These are phyloP conservation scores for Sinonovacula constricta DNA, from an alignment of 1,140 invertebrate genomes.

Conservation along the genomic window DNA sequence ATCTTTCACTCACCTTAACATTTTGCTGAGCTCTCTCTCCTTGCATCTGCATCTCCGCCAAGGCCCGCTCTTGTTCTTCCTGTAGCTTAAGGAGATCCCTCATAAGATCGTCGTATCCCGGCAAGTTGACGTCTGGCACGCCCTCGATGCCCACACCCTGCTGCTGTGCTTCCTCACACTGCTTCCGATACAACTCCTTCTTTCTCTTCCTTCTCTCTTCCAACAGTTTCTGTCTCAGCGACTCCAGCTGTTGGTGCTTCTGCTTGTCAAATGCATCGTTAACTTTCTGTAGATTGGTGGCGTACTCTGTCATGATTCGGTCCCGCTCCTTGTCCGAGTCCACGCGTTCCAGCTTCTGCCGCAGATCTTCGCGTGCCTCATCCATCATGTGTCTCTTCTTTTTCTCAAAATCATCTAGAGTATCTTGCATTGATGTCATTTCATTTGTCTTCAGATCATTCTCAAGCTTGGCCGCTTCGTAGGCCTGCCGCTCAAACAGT, in stretches of 20 bases:
- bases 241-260: constrained; percentile 70
- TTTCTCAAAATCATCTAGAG: constrained; percentile 66
- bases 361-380: constrained; percentile 64
- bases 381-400: constrained; percentile 64
- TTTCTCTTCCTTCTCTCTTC: constrained; percentile 67
- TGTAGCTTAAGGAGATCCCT: constrained; percentile 62
- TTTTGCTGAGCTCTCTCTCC: constrained; percentile 51
- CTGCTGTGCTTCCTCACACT: constrained; percentile 68
- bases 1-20: constrained; percentile 10
- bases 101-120: constrained; percentile 70
- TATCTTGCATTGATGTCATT: constrained; percentile 67
- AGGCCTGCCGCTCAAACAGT: constrained; percentile 76
- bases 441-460: constrained; percentile 70
- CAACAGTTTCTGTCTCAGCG: constrained; percentile 65
- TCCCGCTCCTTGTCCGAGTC: constrained; percentile 70
- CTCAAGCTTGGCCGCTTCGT: constrained; percentile 73
- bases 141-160: constrained; percentile 64
- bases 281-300: constrained; percentile 68
- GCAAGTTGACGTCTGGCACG: constrained; percentile 67
- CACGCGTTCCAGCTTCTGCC: constrained; percentile 62
- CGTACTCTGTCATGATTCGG: constrained; percentile 72
- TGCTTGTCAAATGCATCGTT: constrained; percentile 73
- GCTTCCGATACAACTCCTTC: constrained; percentile 71
- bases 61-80: constrained; percentile 65
- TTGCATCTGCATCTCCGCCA: constrained; percentile 63